These are phyloP conservation scores for Tonatia bakeri DNA, from an alignment of 2,113 vertebrate genomes.

Conservation along the genomic window DNA sequence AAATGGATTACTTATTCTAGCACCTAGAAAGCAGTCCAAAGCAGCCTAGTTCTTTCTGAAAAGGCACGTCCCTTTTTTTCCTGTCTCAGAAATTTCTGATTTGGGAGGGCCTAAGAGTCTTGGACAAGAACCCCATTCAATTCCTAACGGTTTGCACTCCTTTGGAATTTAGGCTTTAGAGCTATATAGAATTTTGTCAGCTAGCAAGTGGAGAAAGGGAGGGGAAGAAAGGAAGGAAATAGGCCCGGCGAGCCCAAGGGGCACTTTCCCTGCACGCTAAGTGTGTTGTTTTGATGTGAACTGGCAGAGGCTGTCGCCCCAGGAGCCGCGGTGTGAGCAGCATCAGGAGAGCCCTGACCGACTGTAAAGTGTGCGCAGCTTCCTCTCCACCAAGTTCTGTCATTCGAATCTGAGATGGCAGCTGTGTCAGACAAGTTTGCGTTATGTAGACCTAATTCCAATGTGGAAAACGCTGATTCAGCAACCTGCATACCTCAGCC, in stretches of 20 bases:
- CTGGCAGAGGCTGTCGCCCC: background rate
- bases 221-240: background rate
- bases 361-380: background rate
- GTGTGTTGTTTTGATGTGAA: background rate
- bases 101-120: background rate
- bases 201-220: background rate
- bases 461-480: constrained; percentile 39
- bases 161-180: constrained; percentile 23
- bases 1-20: constrained; percentile 43
- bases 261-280: background rate
- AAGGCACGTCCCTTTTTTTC: constrained; percentile 59
- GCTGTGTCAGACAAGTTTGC: constrained; percentile 28
- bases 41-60: constrained; percentile 28
- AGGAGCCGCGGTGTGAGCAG: background rate
- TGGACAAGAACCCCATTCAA: background rate
- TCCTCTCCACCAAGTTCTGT: background rate
- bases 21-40: background rate
- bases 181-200: background rate
- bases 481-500: background rate
- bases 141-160: background rate
- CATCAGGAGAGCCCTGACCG: background rate
- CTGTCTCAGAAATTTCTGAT: background rate
- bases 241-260: background rate
- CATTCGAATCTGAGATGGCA: constrained; percentile 43
- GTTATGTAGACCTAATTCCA: background rate